Conservation (phyloP, 1,140 invertebrate species). For the Camponotus vicinus region DNA sequence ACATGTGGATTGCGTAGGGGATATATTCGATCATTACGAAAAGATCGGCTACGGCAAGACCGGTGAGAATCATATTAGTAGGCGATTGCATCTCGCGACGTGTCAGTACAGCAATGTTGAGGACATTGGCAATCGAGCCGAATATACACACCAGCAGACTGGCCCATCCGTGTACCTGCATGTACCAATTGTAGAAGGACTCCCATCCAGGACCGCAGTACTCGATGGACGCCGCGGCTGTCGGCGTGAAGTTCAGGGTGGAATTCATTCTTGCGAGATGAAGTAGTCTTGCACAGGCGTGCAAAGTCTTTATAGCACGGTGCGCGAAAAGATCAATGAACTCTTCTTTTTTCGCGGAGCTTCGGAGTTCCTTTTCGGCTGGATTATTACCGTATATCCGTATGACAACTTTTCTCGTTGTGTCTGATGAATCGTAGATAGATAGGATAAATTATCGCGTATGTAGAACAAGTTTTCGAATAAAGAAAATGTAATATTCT, state of each 20-base stretch:
- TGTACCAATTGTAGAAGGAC: slow-evolving; percentile 84
- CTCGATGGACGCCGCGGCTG: slow-evolving; percentile 49
- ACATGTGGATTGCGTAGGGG: slow-evolving; percentile 94
- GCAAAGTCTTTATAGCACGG: neutral
- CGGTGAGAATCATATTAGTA: slow-evolving; percentile 96
- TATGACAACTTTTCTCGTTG: neutral
- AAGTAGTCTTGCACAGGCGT: neutral
- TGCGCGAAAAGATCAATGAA: neutral
- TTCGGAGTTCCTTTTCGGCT: neutral
- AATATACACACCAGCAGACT: slow-evolving; percentile 94
- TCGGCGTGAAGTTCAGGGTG: slow-evolving; percentile 54
- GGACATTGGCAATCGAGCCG: slow-evolving; percentile 96
- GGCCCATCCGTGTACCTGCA: slow-evolving; percentile 90
- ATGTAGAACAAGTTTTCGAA: neutral
- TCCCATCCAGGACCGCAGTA: slow-evolving; percentile 84
- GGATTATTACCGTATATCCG: neutral
- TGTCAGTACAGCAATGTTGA: slow-evolving; percentile 98
- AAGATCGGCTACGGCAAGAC: slow-evolving; percentile 96
- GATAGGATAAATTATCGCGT: too few relatives aligned
- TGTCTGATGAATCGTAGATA: neutral
- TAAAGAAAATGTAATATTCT: neutral
- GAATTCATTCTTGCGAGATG: slow-evolving; percentile 15
- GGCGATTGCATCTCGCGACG: slow-evolving; percentile 96
- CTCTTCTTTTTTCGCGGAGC: neutral
- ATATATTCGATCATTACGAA: slow-evolving; percentile 98